phyloP scores from a whole-genome alignment of 1,140 invertebrate species.

The Xylocopa sonorina region DNA sequence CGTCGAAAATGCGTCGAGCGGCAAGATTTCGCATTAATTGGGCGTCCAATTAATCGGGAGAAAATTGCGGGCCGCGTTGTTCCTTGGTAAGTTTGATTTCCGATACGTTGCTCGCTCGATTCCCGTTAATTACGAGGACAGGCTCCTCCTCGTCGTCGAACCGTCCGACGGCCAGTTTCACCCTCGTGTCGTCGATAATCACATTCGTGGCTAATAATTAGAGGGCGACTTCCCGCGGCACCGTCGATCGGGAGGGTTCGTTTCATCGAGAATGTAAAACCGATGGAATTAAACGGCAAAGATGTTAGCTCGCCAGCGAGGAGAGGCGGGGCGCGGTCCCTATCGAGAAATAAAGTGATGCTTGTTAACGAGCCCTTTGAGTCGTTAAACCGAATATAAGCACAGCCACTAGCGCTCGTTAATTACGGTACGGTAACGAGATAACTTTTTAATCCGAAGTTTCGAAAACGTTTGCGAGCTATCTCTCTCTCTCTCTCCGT shows the following conservation, averaged over 20 bases:
- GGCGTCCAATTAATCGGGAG: not conserved
- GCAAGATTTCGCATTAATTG: not conserved
- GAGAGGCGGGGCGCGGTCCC: not conserved
- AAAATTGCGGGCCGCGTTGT: not conserved
- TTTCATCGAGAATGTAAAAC: no score
- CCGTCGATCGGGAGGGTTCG: not conserved
- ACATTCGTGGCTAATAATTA: not conserved
- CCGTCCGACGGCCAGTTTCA: not conserved
- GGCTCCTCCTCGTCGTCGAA: slow-evolving; percentile 14
- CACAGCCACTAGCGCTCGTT: slow-evolving; percentile 9
- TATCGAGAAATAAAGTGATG: slow-evolving; percentile 25
- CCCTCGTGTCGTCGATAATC: not conserved
- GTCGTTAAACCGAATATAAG: slow-evolving; percentile 36
- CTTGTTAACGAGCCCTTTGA: slow-evolving; percentile 43
- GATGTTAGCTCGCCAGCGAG: no score
- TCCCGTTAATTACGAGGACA: slow-evolving; percentile 37
- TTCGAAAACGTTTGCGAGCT: slow-evolving; percentile 21
- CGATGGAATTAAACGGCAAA: not conserved
- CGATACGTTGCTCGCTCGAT: slow-evolving; percentile 34
- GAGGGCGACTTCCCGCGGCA: not conserved
- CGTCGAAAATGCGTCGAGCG: no score
- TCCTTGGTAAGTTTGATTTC: slow-evolving; percentile 9
- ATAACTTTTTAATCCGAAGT: slow-evolving; percentile 38
- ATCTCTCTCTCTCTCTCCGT: not conserved
- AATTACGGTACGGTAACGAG: slow-evolving; percentile 28